Base-by-base conservation (phyloP, 2,888 invertebrate genomes). In the Noctua pronuba region DNA sequence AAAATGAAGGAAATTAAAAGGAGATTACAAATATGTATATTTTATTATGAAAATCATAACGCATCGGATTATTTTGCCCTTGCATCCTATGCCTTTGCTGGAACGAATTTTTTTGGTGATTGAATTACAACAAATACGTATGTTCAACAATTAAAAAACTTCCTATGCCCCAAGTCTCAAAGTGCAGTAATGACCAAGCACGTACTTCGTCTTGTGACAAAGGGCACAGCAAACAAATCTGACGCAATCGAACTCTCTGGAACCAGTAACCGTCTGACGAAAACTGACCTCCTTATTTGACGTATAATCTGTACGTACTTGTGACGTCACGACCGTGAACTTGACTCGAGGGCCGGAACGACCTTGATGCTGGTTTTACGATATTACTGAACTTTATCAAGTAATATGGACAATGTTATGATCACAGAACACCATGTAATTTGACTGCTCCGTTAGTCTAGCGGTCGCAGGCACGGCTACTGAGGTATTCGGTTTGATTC, bases 241-340 rank as follows among this genome's bases (percentile, higher is more conserved):
- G 78, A 86, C 85, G 83, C 81, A 87, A 85, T 71, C 62, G 64
- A 77, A 69, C 77, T 72, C 38, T 82, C 44, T 77, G 31, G 72
- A 73, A 82, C 67, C 46, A 49, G 65, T 79, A 46, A 52, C 28
- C 46, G 55, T 60, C 65, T 79, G 79, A 75, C 69, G 79, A 73
- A 79, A 79, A 75, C 72, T 86, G 88, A 89, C 86, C 90, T 88
- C 86, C 82, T 86, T 84, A 69, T 41, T 75, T 83, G 82, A 86
- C 79, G 85, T 85, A 81, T 84, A 80, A 82, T 77, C 76, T 84
- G 75, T 75, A 67, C 31, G 38, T 28, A 21, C 24, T 24, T 11
- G 31, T 79, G 84, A 83, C 74, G 71, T 82, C 78, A 86, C 77
- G 74, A 67, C 91, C 91, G 76, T 92, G 92, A 92, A 92, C 92